A percentile compares a stretch with the other conserved stretches of the same genome.
These are phyloP conservation scores for Drosophila subpulchrella DNA, from an alignment of 1,140 invertebrate species.

Conservation along the genomic window DNA sequence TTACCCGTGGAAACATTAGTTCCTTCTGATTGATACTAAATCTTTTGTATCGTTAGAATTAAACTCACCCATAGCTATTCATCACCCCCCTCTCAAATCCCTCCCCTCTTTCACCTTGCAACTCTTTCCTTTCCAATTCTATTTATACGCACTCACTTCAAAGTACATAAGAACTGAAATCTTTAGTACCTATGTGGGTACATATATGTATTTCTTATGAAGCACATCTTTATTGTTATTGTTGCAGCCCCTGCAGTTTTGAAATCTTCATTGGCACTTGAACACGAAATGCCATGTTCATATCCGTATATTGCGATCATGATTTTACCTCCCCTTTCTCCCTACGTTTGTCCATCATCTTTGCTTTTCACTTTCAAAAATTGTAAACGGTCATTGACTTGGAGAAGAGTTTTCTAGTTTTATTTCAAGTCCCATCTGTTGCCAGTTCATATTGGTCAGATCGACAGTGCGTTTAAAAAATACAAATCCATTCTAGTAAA, in stretches of 20 bases:
- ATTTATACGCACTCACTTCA: constrained; percentile 33
- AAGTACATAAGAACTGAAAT: background rate
- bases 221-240: constrained; percentile 33
- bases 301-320: constrained; percentile 12
- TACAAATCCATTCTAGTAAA: background rate
- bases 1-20: background rate
- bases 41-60: background rate
- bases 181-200: background rate
- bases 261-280: constrained; percentile 64
- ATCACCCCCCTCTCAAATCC: background rate
- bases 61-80: constrained; percentile 9
- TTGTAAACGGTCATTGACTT: constrained; percentile 21
- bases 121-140: constrained; percentile 2
- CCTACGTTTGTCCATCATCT: constrained; percentile 3
- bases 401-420: background rate
- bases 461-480: constrained; percentile 3
- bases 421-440: constrained; percentile 14
- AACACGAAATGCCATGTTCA: constrained; percentile 21
- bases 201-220: background rate
- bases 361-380: constrained; percentile 6
- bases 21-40: background rate
- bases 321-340: background rate
- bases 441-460: constrained; percentile 13
- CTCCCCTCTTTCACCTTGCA: background rate
- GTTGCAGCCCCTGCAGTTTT: constrained; percentile 19